Evolutionary conservation across 1,140 invertebrate genomes (phyloP), one percentile per base, ranked within the genome.

Genomic region (Whitmania pigra): DNA sequence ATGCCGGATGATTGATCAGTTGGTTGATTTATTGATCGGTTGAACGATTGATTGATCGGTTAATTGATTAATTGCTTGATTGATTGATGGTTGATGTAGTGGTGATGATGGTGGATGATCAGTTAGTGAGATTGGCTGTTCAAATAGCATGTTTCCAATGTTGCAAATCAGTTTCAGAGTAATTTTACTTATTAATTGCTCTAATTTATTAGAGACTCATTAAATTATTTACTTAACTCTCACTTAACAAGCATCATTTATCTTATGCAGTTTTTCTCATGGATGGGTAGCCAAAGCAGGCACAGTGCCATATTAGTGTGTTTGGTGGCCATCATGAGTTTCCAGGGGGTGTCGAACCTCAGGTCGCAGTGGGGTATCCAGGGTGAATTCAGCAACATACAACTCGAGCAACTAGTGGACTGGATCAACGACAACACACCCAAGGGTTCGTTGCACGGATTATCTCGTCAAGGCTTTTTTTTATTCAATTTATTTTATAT

Each of bases 331-430:
- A 78, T 78, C 29, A 85, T 86, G 84, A 80, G 78, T 73, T 75
- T 81, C 27, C 77, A 81, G 73, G 85, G 85, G 9, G 63, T 82
- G 11, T 74, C 74, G 18, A 86, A 86, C 76, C 74, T 86, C 4
- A 77, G 77, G 49, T 78, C 83, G 29, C 85, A 86, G 77, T 77
- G 81, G 77, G 77, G 77, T 29, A 84, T 85, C 53, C 73, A 82
- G 63, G 85, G 85, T 78, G 83, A 84, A 74, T 81, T 78, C 76
- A 80, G 78, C 60, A 81, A 81, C 73, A 73, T 74, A 22, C 78
- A 78, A 78, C 84, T 89, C 75, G 90, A 92, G 80, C 85, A 89
- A 76, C 78, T 92, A 43, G 83, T 92, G 31, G 83, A 87, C 53
- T 92, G 90, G 90, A 86, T 92, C 67, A 85, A 86, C 36, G 74